Evolutionary conservation across 1,140 invertebrate species (phyloP).

Genomic region (Ylistrum balloti): DNA sequence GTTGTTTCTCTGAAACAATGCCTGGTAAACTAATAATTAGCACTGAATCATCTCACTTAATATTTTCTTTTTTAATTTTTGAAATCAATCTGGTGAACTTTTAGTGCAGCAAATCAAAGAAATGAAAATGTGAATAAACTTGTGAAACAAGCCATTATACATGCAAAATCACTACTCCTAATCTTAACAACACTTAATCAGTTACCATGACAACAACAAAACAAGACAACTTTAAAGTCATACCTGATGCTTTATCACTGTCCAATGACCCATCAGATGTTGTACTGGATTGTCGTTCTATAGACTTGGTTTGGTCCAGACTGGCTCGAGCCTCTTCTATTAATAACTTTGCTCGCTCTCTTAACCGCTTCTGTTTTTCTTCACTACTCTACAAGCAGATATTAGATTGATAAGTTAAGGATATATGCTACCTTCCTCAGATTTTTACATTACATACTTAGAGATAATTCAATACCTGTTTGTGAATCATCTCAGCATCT

Average conservation of each 20-base stretch:
- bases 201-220: background rate
- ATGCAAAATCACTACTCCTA: constrained; percentile 37
- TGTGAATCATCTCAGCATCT: too few relatives aligned
- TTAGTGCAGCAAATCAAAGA: background rate
- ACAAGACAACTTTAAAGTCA: background rate
- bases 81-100: background rate
- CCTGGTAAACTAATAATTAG: too few relatives aligned
- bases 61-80: too few relatives aligned
- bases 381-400: constrained; percentile 84
- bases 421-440: too few relatives aligned
- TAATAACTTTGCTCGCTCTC: constrained; percentile 93
- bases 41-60: too few relatives aligned
- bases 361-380: constrained; percentile 91
- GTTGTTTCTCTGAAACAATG: too few relatives aligned
- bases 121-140: background rate
- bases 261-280: constrained; percentile 28
- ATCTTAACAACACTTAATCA: background rate
- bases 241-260: background rate
- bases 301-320: constrained; percentile 68
- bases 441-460: too few relatives aligned
- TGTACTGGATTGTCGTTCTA: constrained; percentile 8
- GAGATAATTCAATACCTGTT: too few relatives aligned
- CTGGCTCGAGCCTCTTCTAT: constrained; percentile 92
- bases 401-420: too few relatives aligned
- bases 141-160: constrained; percentile 41